Base-by-base conservation (phyloP, 2,113 vertebrate species). In the Monopterus albus region DNA sequence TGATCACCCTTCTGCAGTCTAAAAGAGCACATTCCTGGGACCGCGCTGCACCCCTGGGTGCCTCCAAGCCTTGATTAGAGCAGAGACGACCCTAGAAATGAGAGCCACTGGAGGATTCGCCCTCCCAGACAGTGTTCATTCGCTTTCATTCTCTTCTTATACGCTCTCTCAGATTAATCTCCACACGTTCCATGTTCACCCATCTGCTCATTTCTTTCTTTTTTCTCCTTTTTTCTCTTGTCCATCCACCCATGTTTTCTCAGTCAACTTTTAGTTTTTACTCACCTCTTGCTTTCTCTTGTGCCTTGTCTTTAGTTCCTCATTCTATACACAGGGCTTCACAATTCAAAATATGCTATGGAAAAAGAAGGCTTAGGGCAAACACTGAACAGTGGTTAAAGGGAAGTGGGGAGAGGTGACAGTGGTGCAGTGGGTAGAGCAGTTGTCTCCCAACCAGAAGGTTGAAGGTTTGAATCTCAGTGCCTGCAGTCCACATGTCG, bases 1-100 rank as follows among this genome's bases (percentile, higher is more conserved):
- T 86, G 84, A 91, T 88, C 84, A 86, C 83, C 82, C 61, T 10
- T 64, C 83, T 75, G 46, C 58, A 60, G 65, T 65, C 45, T 35
- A 31, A 46, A 49, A 72, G 31, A 57, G 57, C 66, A 47, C 47
- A 25, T 72, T 71, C 23, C 43, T 18, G 33, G 29, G 45, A 47
- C 49, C 42, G 23, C 6, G 39, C 57, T 18, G 31, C 58, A 52
- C 50, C 63, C 35, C 1, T 35, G 25, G 69, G 43, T 39, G 60
- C 60, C 60, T 68, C 75, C 2, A 36, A 76, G 58, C 46, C 56
- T 81, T 82, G 69, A 85, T 83, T 84, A 85, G 84, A 56, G 79
- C 72, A 60, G 43, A 75, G 57, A 35, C 21, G 40, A 83, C 75
- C 75, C 66, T 58, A 80, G 78, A 68, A 80, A 79, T 53, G 53